Evolutionary conservation across 2,113 vertebrate genomes (phyloP).

Genomic region (Lepus americanus): DNA sequence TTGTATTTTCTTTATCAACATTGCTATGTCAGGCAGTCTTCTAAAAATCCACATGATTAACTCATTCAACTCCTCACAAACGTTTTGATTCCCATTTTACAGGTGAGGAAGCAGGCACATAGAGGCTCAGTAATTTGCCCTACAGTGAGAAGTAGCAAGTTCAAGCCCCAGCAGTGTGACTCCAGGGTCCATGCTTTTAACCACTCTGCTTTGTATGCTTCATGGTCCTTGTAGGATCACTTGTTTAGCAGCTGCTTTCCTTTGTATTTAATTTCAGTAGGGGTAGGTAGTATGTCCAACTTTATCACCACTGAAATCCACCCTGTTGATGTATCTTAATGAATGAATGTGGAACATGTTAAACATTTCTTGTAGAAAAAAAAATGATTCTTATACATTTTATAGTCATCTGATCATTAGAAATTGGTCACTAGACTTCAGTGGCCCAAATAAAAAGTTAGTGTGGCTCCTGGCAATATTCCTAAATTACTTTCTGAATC

Average conservation of each 20-base stretch:
- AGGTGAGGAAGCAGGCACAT: background rate
- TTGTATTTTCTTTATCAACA: background rate
- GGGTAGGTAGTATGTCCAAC: background rate
- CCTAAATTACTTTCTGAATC: background rate
- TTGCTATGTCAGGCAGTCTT: background rate
- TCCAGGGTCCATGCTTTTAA: background rate
- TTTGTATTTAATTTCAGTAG: background rate
- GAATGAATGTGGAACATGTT: background rate
- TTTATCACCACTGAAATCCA: background rate
- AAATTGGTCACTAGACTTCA: background rate
- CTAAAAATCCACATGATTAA: background rate
- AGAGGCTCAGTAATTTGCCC: background rate
- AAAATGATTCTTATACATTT: background rate
- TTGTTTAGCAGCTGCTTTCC: background rate
- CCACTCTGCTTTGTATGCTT: background rate
- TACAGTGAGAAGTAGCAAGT: background rate
- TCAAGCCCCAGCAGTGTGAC: background rate
- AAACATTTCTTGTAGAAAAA: background rate
- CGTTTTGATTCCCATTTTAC: background rate
- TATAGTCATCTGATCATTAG: background rate
- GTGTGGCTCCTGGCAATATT: background rate
- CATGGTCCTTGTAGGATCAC: background rate
- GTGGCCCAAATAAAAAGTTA: background rate
- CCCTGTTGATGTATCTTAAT: background rate
- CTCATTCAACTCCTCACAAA: background rate